phyloP scores from a whole-genome alignment of 1,140 invertebrate species.

The Saccostrea glomerata region DNA sequence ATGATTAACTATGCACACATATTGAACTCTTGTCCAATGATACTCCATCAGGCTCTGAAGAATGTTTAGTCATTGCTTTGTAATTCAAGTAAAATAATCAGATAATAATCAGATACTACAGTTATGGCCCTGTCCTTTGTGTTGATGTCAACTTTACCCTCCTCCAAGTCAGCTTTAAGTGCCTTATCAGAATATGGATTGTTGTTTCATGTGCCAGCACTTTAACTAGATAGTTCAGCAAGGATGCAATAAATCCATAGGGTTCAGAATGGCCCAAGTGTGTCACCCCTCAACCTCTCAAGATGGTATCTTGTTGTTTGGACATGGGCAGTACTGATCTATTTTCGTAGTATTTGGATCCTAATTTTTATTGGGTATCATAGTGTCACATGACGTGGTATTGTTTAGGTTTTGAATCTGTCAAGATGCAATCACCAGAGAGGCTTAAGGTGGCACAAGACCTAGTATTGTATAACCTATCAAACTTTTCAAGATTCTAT shows the following conservation, averaged over 20 bases:
- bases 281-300: constrained; percentile 13
- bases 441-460: constrained; percentile 25
- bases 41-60: neutral
- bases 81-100: neutral
- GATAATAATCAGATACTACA: constrained; percentile 29
- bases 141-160: neutral
- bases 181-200: constrained; percentile 10
- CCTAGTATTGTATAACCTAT: constrained; percentile 1
- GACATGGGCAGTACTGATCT: neutral
- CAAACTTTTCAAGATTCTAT: constrained; percentile 17
- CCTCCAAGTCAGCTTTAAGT: neutral
- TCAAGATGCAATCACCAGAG: constrained; percentile 5
- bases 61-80: constrained; percentile 27
- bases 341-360: neutral
- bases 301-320: constrained; percentile 11
- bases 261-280: neutral
- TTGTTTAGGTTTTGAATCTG: constrained; percentile 12
- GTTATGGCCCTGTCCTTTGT: constrained; percentile 5
- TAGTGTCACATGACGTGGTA: neutral
- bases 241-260: constrained; percentile 2
- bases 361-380: neutral
- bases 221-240: constrained; percentile 13
- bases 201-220: neutral
- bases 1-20: neutral
- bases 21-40: neutral